These are phyloP conservation scores for Oscheius sp. DNA, from an alignment of 1,140 invertebrate genomes.

Conservation along the genomic window DNA sequence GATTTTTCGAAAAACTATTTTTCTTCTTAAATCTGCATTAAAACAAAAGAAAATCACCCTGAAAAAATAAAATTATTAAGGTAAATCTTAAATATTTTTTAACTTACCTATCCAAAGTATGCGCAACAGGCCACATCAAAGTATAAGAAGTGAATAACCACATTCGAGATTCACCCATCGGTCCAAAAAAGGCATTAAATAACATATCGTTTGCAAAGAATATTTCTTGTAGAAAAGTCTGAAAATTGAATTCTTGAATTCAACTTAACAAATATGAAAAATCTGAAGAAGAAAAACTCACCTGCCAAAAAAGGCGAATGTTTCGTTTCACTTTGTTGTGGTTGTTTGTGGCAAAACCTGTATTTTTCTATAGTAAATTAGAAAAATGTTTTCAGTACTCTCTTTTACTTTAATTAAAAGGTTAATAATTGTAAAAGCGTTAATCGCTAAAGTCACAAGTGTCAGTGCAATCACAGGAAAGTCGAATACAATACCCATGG, in stretches of 20 bases:
- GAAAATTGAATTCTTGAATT: background rate
- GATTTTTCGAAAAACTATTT: too few relatives aligned
- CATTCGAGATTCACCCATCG: background rate
- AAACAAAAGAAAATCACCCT: too few relatives aligned
- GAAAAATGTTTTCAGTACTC: background rate
- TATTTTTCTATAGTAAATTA: background rate
- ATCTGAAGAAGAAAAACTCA: background rate
- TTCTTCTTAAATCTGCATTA: too few relatives aligned
- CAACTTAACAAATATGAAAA: background rate
- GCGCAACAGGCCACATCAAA: background rate
- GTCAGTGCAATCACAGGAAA: background rate
- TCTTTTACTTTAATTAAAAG: background rate
- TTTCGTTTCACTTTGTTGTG: background rate
- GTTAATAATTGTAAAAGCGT: background rate
- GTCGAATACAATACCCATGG: slow-evolving; percentile 3
- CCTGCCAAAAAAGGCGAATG: slow-evolving; percentile 1
- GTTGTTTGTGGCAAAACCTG: background rate
- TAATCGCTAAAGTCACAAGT: background rate
- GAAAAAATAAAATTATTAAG: too few relatives aligned
- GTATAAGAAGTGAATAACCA: slow-evolving; percentile 3
- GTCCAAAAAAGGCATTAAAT: background rate
- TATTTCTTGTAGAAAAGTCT: background rate
- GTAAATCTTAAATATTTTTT: too few relatives aligned
- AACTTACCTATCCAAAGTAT: background rate
- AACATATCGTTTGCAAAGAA: slow-evolving; percentile 14